Evolutionary conservation across 1,140 invertebrate species (phyloP).

Genomic region (Babylonia areolata): DNA sequence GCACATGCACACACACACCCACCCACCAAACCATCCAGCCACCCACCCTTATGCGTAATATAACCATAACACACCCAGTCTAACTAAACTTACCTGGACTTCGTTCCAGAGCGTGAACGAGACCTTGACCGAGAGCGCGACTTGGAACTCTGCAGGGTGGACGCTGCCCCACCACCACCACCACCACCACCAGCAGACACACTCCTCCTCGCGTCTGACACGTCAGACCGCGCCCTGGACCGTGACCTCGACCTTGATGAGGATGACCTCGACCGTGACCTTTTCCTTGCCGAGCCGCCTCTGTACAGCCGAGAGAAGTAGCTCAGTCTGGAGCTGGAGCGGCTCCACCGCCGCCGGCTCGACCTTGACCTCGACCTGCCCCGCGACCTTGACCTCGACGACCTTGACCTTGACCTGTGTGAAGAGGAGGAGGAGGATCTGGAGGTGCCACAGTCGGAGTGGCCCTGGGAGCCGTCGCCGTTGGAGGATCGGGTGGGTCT

Average conservation of each 20-base stretch:
- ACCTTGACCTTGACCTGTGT: slow-evolving; percentile 13
- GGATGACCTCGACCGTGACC: slow-evolving; percentile 11
- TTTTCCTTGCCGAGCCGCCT: slow-evolving; percentile 5
- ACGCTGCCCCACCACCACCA: too few species aligned
- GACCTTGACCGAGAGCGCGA: slow-evolving; percentile 16
- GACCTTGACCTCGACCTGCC: background rate
- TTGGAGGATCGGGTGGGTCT: background rate
- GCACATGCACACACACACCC: too few species aligned
- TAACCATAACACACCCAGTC: too few species aligned
- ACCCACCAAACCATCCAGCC: too few species aligned
- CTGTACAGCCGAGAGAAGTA: slow-evolving; percentile 11
- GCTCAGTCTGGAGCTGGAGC: slow-evolving; percentile 24
- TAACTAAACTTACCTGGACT: background rate
- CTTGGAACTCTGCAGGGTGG: background rate
- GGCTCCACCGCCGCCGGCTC: background rate
- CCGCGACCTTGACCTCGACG: background rate
- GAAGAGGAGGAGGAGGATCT: slow-evolving; percentile 7
- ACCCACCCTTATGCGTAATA: too few species aligned
- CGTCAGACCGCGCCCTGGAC: background rate
- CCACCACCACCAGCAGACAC: too few species aligned
- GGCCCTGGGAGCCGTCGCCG: background rate
- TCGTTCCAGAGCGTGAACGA: background rate
- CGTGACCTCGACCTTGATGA: slow-evolving; percentile 15
- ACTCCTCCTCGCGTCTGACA: background rate
- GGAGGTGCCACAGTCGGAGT: background rate